Evolutionary conservation across 2,113 vertebrate genomes (phyloP).

Genomic region (Antennarius striatus): DNA sequence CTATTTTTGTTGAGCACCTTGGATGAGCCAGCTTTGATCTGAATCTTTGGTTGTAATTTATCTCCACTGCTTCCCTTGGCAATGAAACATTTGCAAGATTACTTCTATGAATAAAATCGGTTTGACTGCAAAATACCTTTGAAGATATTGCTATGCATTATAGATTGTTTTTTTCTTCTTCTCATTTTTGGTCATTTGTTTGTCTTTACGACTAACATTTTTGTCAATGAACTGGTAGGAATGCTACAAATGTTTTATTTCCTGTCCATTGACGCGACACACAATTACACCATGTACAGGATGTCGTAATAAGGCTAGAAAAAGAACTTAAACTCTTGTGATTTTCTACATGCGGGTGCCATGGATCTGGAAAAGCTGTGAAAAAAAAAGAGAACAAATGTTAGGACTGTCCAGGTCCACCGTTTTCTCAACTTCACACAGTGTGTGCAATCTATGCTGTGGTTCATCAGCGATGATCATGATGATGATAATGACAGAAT

Average conservation of each 20-base stretch:
- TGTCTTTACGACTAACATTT: slow-evolving; percentile 19
- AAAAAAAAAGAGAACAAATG: slow-evolving; percentile 21
- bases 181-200: slow-evolving; percentile 21
- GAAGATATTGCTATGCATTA: slow-evolving; percentile 22
- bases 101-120: not conserved
- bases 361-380: slow-evolving; percentile 83
- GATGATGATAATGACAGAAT: slow-evolving; percentile 55
- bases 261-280: slow-evolving; percentile 8
- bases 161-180: not conserved
- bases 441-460: no score
- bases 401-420: slow-evolving; percentile 3
- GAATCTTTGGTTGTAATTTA: slow-evolving; percentile 70
- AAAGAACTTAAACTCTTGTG: slow-evolving; percentile 24
- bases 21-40: slow-evolving; percentile 27
- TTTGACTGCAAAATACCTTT: slow-evolving; percentile 4
- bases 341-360: slow-evolving; percentile 79
- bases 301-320: slow-evolving; percentile 26
- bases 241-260: slow-evolving; percentile 34
- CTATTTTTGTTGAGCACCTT: slow-evolving; percentile 39
- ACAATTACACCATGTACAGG: slow-evolving; percentile 24
- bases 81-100: slow-evolving; percentile 6
- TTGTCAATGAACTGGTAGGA: slow-evolving; percentile 2
- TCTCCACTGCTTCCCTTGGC: slow-evolving; percentile 46
- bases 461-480: slow-evolving; percentile 33
- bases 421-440: no score